Evolutionary conservation across 2,113 vertebrate species (phyloP).

Genomic region (Corythornis vintsioides): DNA sequence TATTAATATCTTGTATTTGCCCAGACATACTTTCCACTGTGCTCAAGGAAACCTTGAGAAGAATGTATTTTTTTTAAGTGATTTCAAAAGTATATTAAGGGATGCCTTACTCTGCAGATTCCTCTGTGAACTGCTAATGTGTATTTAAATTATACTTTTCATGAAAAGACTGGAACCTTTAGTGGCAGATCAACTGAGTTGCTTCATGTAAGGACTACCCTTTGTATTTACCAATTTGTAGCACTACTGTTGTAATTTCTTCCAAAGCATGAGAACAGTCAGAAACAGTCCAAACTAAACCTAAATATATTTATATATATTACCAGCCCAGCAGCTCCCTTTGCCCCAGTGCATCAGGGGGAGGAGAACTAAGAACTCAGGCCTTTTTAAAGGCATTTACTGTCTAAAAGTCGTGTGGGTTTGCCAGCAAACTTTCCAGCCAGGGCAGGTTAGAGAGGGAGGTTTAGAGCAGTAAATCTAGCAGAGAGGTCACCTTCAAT

Average conservation of each 20-base stretch:
- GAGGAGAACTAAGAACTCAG: not conserved
- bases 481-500: not conserved
- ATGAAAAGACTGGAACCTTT: not conserved
- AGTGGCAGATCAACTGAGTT: not conserved
- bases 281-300: not conserved
- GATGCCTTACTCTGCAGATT: not conserved
- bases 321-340: not conserved
- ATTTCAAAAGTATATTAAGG: not conserved
- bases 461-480: not conserved
- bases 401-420: fast-evolving
- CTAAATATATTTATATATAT: not conserved
- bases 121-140: not conserved
- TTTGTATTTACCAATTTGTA: not conserved
- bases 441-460: not conserved
- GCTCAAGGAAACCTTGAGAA: not conserved
- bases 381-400: not conserved
- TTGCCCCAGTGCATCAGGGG: not conserved
- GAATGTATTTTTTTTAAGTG: not conserved
- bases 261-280: not conserved
- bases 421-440: not conserved
- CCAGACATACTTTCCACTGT: not conserved
- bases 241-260: not conserved
- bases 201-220: not conserved
- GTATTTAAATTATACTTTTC: not conserved
- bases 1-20: not conserved